Percentiles rank a stretch among this genome's conserved stretches.
These are phyloP conservation scores for Arrhopalites spinosus DNA, from an alignment of 2,888 invertebrate species.

Conservation along the genomic window DNA sequence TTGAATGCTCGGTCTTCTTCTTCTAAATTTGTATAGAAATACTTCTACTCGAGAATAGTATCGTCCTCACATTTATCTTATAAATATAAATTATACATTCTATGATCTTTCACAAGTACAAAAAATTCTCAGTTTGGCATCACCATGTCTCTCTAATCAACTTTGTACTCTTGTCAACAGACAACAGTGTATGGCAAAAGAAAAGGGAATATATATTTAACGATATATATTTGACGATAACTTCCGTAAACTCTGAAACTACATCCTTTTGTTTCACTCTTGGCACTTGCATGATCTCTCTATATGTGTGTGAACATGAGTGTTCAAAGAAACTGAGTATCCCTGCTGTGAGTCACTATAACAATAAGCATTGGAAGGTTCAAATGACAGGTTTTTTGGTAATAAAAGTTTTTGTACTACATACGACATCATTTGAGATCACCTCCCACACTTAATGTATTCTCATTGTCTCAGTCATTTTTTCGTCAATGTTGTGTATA, in stretches of 20 bases:
- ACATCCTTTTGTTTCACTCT: constrained; percentile 12
- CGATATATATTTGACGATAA: constrained; percentile 1
- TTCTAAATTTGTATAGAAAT: no score
- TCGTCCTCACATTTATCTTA: no score
- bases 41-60: no score
- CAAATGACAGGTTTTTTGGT: no score
- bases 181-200: not conserved
- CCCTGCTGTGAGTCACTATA: not conserved
- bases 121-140: no score
- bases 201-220: not conserved
- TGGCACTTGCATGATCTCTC: not conserved
- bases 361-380: no score
- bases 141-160: no score
- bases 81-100: no score
- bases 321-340: not conserved
- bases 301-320: not conserved
- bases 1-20: not conserved
- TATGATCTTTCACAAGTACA: no score
- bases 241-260: constrained; percentile 31
- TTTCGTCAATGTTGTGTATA: not conserved
- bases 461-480: constrained; percentile 12
- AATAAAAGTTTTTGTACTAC: no score
- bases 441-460: no score
- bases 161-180: not conserved
- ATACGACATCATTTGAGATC: no score